Percentiles rank a stretch among this genome's conserved stretches.
Evolutionary conservation across 2,113 vertebrate genomes (phyloP).

Genomic region (Syngnathus scovelli): DNA sequence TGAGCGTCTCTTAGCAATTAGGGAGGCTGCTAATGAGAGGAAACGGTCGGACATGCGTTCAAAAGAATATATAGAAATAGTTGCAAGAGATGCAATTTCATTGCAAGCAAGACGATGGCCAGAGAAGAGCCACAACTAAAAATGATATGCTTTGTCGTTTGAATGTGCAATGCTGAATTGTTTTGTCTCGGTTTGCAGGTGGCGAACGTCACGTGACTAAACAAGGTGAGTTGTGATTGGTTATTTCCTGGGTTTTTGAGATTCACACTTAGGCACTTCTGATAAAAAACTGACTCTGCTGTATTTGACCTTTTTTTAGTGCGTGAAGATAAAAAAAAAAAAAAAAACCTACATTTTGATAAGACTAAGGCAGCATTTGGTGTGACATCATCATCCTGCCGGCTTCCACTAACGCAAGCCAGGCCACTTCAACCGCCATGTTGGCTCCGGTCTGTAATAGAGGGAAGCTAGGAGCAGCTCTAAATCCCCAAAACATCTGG

Average conservation of each 20-base stretch:
- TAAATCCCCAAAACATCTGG: constrained; percentile 48
- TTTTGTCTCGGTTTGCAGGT: no score
- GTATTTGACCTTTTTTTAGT: neutral
- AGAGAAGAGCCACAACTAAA: no score
- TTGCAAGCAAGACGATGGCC: no score
- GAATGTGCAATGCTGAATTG: no score
- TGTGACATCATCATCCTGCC: constrained; percentile 19
- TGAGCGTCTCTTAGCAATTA: neutral
- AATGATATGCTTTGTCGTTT: no score
- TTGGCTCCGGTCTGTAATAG: constrained; percentile 22
- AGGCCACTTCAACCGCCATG: constrained; percentile 24
- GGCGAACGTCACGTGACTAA: no score
- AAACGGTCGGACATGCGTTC: neutral
- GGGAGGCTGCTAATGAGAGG: neutral
- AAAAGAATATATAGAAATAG: no score
- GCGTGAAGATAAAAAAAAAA: neutral
- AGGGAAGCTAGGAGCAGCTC: constrained; percentile 31
- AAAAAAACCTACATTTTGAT: constrained; percentile 9
- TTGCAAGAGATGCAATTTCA: no score
- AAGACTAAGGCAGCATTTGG: constrained; percentile 33
- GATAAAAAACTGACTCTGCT: constrained; percentile 3
- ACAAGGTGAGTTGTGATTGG: no score
- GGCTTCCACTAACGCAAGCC: constrained; percentile 27
- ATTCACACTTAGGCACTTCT: neutral
- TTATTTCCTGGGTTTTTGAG: no score